These are phyloP conservation scores for Solen grandis DNA, from an alignment of 1,140 invertebrate species.

Conservation along the genomic window DNA sequence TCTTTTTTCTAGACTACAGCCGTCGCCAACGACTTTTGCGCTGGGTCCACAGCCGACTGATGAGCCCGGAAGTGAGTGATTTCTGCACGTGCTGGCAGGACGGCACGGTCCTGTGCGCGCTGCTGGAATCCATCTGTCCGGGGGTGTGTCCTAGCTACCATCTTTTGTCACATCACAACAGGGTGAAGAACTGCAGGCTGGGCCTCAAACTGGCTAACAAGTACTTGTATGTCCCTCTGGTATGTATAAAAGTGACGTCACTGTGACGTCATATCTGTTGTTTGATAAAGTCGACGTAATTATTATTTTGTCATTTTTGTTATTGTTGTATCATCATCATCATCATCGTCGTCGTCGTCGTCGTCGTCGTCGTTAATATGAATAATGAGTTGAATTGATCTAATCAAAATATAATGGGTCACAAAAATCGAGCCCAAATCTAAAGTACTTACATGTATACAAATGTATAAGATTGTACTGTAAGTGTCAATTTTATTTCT, in stretches of 20 bases:
- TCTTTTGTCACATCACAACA: slow-evolving; percentile 76
- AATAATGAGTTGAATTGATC: too few species aligned
- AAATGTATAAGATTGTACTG: too few species aligned
- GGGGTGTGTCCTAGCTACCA: slow-evolving; percentile 78
- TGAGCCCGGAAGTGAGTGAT: slow-evolving; percentile 65
- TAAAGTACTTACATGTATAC: too few species aligned
- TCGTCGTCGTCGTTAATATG: too few species aligned
- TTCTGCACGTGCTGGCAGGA: slow-evolving; percentile 78
- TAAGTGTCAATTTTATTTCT: too few species aligned
- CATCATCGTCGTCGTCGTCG: too few species aligned
- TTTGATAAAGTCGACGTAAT: too few species aligned
- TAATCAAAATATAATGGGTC: too few species aligned
- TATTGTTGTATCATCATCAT: too few species aligned
- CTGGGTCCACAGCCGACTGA: slow-evolving; percentile 38
- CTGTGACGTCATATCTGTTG: too few species aligned
- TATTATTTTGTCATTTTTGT: too few species aligned
- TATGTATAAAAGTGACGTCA: slow-evolving; percentile 66
- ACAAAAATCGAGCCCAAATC: too few species aligned
- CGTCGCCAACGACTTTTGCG: slow-evolving; percentile 34
- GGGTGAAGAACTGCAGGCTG: slow-evolving; percentile 78
- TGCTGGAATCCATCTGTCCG: slow-evolving; percentile 78
- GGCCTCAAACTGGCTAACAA: slow-evolving; percentile 76
- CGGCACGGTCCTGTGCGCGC: slow-evolving; percentile 78
- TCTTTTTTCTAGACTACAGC: slow-evolving; percentile 35
- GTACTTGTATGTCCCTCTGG: slow-evolving; percentile 74